Base-by-base conservation (phyloP, 2,113 vertebrate genomes). In the Pungitius pungitius region DNA sequence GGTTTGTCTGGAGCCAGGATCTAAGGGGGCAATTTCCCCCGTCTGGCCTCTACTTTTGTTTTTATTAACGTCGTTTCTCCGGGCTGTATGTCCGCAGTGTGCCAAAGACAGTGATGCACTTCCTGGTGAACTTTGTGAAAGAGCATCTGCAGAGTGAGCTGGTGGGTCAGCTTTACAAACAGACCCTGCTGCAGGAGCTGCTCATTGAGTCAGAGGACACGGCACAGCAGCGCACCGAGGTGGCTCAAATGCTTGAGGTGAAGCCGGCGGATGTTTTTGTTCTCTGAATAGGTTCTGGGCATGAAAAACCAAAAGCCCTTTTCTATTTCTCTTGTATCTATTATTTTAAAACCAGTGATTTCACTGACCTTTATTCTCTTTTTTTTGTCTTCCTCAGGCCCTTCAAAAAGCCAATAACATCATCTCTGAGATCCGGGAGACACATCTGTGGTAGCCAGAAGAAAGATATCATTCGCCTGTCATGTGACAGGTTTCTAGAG, bases 81-180 rank as follows among this genome's bases (percentile, higher is more conserved):
- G 59, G 45, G 54, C 26, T 81, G 54, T 81, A 61, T 82, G 65
- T 86, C 45, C 40, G 1, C 84, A 95, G 95, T 40, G 95, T 95
- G n/a, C 94, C 95, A 55, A 95, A 95, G 90, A 93, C 94, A 0
- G 94, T 95, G 84, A 95, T 95, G 94, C 93, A 95, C 84, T 95
- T 95, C 82, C 90, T 95, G 84, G 95, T 95, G 82, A 95, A 95
- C 87, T 88, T 89, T 67, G 94, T 95, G 80, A 95, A 95, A 81
- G 94, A 95, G 81, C 92, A 93, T 69, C 86, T 95, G 80, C 95
- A 95, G 93, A 95, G 95, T 11, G 94, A 95, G 88, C 88, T 95
- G 68, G 94, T 95, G 71, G 93, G 94, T 33, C 93, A 95, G 90
- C 88, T 95, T 8, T 95, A 95, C 81, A 95, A 93, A 73, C 91